Percentiles rank a stretch among this genome's conserved stretches.
Evolutionary conservation across 2,113 vertebrate genomes (phyloP).

Genomic region (Alligator sinensis): DNA sequence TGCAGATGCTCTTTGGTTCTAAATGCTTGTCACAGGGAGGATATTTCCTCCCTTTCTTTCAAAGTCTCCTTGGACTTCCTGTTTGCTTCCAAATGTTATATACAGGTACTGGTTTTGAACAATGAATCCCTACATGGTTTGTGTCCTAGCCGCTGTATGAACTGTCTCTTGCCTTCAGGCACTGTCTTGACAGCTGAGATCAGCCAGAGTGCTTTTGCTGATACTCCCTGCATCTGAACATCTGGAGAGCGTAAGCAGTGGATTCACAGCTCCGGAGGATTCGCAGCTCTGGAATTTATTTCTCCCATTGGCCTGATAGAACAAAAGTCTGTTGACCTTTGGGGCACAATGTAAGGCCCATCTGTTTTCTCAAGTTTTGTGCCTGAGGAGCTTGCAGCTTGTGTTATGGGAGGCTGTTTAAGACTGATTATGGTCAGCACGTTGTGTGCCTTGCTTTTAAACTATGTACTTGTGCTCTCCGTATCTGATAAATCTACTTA

Average conservation of each 20-base stretch:
- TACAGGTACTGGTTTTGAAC: fast-evolving
- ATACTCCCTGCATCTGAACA: slow-evolving; percentile 47
- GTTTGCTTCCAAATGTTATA: background rate
- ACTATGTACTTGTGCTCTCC: fast-evolving
- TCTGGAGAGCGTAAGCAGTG: slow-evolving; percentile 58
- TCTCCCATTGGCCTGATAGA: slow-evolving; percentile 47
- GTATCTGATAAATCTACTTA: background rate
- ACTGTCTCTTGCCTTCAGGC: slow-evolving; percentile 2
- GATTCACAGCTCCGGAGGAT: background rate
- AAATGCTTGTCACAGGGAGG: background rate
- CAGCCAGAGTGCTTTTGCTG: slow-evolving; percentile 50
- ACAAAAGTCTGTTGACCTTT: background rate
- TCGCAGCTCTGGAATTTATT: slow-evolving; percentile 39
- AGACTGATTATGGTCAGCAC: background rate
- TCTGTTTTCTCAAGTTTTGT: slow-evolving; percentile 8
- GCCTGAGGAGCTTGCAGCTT: background rate
- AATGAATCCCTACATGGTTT: background rate
- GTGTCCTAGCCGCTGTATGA: background rate
- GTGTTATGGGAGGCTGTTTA: background rate
- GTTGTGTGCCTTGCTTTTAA: background rate
- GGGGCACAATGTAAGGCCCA: background rate
- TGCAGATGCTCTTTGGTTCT: background rate
- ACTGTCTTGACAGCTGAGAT: slow-evolving; percentile 41
- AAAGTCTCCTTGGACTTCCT: fast-evolving
- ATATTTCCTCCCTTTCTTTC: background rate